Conservation (phyloP, 2,113 vertebrate species). For the Neodon shergylaensis region DNA sequence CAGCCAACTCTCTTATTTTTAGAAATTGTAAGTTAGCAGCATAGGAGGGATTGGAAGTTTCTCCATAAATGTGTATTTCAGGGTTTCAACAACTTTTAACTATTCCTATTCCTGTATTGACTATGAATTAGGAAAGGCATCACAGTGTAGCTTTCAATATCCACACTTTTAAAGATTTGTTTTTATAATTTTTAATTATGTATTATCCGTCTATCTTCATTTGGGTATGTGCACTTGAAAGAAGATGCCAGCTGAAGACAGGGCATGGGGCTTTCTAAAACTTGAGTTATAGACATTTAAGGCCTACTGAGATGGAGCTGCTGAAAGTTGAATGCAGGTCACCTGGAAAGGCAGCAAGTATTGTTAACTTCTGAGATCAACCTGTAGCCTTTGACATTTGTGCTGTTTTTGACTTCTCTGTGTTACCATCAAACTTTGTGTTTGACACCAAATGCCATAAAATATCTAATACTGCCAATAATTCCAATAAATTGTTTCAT, state of each 20-base stretch:
- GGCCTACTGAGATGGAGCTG: no score
- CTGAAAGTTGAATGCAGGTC: neutral
- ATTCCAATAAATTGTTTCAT: neutral
- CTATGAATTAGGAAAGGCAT: neutral
- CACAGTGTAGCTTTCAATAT: neutral
- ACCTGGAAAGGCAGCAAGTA: neutral
- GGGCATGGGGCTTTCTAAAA: neutral
- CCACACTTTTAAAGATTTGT: neutral
- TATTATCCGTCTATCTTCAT: neutral
- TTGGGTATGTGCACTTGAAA: neutral
- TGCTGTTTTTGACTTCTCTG: neutral
- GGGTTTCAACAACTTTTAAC: neutral
- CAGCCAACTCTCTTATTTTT: neutral
- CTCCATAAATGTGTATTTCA: neutral
- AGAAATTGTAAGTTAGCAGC: neutral
- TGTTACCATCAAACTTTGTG: neutral
- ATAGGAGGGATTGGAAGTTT: neutral
- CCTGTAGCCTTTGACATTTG: neutral
- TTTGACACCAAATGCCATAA: neutral
- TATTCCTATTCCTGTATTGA: neutral
- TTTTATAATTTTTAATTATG: neutral
- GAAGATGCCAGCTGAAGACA: neutral
- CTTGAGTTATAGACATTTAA: neutral
- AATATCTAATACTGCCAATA: neutral
- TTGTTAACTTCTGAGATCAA: neutral